phyloP scores from a whole-genome alignment of 1,140 invertebrate genomes.

The Conus betulinus region DNA sequence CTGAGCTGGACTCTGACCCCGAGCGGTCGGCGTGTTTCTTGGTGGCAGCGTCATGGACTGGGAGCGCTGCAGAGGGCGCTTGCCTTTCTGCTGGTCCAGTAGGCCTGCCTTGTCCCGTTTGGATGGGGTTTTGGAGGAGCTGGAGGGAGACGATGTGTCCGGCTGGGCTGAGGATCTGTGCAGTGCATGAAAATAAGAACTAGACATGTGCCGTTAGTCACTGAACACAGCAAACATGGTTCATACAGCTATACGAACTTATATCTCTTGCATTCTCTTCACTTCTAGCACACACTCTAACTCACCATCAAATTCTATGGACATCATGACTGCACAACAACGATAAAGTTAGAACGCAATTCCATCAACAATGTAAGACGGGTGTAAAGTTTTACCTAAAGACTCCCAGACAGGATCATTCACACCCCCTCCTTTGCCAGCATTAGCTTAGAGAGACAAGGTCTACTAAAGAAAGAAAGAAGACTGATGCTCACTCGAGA shows the following conservation, averaged over 20 bases:
- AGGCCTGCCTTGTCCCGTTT: not conserved
- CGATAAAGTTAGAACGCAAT: no score
- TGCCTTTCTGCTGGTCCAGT: constrained; percentile 33
- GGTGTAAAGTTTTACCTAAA: no score
- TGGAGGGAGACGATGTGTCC: constrained; percentile 6
- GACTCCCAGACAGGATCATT: no score
- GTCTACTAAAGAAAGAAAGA: no score
- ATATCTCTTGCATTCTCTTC: no score
- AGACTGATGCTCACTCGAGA: no score
- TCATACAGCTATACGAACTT: not conserved
- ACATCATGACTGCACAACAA: no score
- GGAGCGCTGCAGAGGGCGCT: constrained; percentile 65
- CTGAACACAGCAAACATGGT: not conserved
- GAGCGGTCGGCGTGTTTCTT: constrained; percentile 58
- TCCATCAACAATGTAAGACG: no score
- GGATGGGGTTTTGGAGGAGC: not conserved
- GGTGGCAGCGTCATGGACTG: constrained; percentile 65
- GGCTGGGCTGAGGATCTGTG: constrained; percentile 53
- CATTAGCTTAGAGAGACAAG: no score
- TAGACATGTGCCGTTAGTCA: not conserved
- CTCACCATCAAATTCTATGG: no score
- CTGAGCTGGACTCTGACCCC: constrained; percentile 65
- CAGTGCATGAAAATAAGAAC: constrained; percentile 6
- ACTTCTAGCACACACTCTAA: no score
- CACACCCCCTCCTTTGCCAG: no score